phyloP scores from a whole-genome alignment of 1,140 invertebrate species.

The Pseudomyrmex flavicornis region DNA sequence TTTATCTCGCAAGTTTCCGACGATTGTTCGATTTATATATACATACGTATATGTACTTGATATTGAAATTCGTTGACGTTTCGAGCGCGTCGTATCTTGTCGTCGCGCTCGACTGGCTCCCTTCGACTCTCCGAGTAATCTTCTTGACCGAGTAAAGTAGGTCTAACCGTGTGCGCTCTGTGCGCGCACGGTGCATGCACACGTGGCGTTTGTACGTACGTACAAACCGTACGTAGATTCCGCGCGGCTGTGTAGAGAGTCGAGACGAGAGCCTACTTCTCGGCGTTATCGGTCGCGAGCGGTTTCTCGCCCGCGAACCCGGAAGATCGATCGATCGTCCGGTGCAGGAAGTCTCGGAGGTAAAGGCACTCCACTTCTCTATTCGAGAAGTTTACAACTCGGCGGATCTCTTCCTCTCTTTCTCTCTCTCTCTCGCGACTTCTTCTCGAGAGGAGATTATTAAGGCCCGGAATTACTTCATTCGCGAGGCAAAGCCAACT shows the following conservation, averaged over 20 bases:
- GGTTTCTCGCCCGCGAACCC: conserved; percentile 39
- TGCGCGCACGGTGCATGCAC: not conserved
- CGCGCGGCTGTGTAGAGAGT: not conserved
- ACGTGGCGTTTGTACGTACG: no score
- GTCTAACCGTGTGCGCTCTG: conserved; percentile 13
- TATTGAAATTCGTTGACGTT: not conserved
- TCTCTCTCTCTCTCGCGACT: no score
- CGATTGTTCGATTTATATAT: no score
- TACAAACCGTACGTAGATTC: conserved; percentile 10
- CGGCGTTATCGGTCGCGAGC: conserved; percentile 8
- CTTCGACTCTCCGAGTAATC: conserved; percentile 10
- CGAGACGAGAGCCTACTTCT: conserved; percentile 28
- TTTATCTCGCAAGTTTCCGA: not conserved
- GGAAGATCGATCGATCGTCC: conserved; percentile 35
- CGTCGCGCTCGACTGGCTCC: not conserved
- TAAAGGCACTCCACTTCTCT: conserved; percentile 37
- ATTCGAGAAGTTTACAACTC: conserved; percentile 62
- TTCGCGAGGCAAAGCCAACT: no score
- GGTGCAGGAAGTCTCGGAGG: conserved; percentile 63
- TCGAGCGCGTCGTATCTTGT: not conserved
- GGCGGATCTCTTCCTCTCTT: no score
- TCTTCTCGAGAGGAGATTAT: no score
- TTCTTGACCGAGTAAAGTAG: conserved; percentile 46
- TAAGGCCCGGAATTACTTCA: no score
- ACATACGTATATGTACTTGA: not conserved